Evolutionary conservation across 30 jellyfish, hydroid and myxozoan genomes (phyloP).

Genomic region (Nemopilema nomurai): DNA sequence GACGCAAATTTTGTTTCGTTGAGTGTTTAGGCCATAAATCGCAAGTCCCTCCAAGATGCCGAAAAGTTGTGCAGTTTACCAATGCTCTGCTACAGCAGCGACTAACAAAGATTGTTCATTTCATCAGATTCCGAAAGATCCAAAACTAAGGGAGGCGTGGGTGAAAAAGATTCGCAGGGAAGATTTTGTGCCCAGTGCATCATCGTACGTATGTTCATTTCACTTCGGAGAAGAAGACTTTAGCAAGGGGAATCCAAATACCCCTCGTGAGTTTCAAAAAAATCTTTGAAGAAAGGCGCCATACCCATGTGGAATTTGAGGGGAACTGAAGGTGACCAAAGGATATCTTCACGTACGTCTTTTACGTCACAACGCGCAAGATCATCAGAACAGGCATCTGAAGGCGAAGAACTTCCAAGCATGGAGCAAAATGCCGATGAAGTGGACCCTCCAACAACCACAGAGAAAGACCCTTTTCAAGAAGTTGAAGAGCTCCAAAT

Average conservation of each 20-base stretch:
- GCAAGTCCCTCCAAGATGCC: slow-evolving; percentile 10
- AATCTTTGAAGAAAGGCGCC: slow-evolving; percentile 21
- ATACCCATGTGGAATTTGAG: slow-evolving; percentile 19
- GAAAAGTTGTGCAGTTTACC: slow-evolving; percentile 16
- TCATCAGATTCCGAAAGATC: slow-evolving; percentile 35
- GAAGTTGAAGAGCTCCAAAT: slow-evolving; percentile 4
- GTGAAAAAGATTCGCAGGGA: neutral
- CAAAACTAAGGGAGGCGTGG: slow-evolving; percentile 17
- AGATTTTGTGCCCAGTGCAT: neutral
- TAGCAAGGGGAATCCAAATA: neutral
- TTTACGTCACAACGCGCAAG: slow-evolving; percentile 10
- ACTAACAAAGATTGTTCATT: slow-evolving; percentile 6
- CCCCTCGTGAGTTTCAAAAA: slow-evolving; percentile 12
- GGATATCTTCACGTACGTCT: neutral
- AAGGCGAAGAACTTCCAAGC: neutral
- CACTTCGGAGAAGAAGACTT: slow-evolving; percentile 20
- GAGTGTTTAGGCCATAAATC: neutral
- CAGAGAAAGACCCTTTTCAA: slow-evolving; percentile 4
- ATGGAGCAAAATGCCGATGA: neutral
- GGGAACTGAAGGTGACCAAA: slow-evolving; percentile 12
- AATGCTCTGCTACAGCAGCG: slow-evolving; percentile 29
- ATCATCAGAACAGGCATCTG: neutral
- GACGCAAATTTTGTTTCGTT: neutral
- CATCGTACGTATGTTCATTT: slow-evolving; percentile 19
- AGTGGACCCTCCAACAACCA: neutral